A percentile compares a stretch with the other conserved stretches of the same genome.
phyloP scores from a whole-genome alignment of 2,888 invertebrate genomes.

The Aporophyla lueneburgensis region DNA sequence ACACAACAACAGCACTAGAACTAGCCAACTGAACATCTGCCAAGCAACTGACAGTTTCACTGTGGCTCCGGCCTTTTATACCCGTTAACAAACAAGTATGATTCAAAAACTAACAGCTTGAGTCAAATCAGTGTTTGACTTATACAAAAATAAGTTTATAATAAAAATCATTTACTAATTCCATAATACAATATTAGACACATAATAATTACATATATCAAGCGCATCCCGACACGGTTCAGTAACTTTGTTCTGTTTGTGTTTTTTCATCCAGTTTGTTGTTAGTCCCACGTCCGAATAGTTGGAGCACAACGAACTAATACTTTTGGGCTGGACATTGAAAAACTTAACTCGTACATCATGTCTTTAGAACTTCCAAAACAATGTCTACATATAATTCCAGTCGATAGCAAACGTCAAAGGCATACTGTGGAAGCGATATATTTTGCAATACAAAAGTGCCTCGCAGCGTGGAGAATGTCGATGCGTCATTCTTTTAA shows the following conservation, averaged over 20 bases:
- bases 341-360: slow-evolving; percentile 56
- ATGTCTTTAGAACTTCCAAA: slow-evolving; percentile 41
- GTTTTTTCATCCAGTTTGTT: slow-evolving; percentile 43
- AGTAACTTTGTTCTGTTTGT: slow-evolving; percentile 49
- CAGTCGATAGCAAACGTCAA: slow-evolving; percentile 56
- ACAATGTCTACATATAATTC: slow-evolving; percentile 53
- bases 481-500: slow-evolving; percentile 61
- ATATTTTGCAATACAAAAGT: slow-evolving; percentile 61
- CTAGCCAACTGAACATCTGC: too few species aligned
- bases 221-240: slow-evolving; percentile 36
- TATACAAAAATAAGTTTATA: too few species aligned
- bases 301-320: slow-evolving; percentile 39
- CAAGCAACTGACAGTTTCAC: too few species aligned
- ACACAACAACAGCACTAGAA: too few species aligned
- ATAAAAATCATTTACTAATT: too few species aligned
- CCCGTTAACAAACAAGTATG: too few species aligned
- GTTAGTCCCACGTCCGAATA: slow-evolving; percentile 41
- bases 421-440: slow-evolving; percentile 57
- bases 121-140: too few species aligned
- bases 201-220: too few species aligned
- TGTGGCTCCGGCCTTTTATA: too few species aligned
- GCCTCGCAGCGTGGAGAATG: slow-evolving; percentile 45
- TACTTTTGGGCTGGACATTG: slow-evolving; percentile 31
- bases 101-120: too few species aligned
- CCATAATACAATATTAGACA: too few species aligned